These are phyloP conservation scores for Cochlearius cochlearius DNA, from an alignment of 2,113 vertebrate species.

Conservation along the genomic window DNA sequence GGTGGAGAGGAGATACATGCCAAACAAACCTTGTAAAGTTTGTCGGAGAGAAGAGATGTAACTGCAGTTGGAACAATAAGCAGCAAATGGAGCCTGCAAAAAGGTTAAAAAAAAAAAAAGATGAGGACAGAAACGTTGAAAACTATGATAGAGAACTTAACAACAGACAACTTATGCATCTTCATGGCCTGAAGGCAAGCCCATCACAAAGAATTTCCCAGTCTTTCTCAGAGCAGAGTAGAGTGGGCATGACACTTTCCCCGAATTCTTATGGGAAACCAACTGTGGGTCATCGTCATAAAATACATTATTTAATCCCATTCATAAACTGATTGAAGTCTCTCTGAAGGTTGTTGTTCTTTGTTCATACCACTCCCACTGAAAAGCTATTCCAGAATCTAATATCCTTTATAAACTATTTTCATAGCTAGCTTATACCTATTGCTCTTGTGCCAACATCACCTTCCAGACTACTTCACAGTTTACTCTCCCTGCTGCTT, in stretches of 20 bases:
- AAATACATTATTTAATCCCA: not conserved
- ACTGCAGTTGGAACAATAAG: not conserved
- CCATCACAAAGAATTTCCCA: not conserved
- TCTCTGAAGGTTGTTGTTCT: not conserved
- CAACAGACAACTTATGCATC: not conserved
- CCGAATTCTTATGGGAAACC: not conserved
- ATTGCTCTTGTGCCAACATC: not conserved
- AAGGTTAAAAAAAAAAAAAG: not conserved
- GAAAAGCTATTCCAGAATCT: not conserved
- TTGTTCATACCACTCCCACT: not conserved
- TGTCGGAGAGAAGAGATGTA: not conserved
- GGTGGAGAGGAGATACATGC: not conserved
- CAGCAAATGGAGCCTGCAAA: not conserved
- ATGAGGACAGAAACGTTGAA: not conserved
- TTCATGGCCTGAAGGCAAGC: not conserved
- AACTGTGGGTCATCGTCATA: not conserved
- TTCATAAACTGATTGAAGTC: not conserved
- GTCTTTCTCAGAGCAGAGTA: not conserved
- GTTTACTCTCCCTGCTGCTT: not conserved
- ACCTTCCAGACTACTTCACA: not conserved
- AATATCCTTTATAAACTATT: not conserved
- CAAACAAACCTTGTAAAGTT: not conserved
- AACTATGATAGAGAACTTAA: not conserved
- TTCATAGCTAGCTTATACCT: not conserved
- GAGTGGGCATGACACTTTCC: not conserved